Evolutionary conservation across 1,140 invertebrate species (phyloP).

Genomic region (Colletes latitarsis): DNA sequence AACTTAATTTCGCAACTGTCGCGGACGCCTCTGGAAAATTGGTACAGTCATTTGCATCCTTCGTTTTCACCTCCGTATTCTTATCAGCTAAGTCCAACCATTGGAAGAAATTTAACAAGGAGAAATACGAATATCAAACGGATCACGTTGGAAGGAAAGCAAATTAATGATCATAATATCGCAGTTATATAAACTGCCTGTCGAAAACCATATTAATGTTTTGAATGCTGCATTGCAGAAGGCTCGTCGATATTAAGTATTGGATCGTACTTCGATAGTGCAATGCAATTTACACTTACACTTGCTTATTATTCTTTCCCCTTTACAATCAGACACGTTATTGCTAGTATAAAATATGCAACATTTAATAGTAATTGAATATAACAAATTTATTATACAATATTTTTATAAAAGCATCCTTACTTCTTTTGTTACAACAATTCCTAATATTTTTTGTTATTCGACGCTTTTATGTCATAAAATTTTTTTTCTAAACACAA

Average conservation of each 20-base stretch:
- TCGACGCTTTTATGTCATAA: too few relatives aligned
- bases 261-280: background rate
- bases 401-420: too few relatives aligned
- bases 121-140: background rate
- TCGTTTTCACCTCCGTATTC: background rate
- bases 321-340: too few relatives aligned
- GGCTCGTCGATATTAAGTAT: background rate
- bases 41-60: conserved; percentile 4
- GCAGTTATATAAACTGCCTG: background rate
- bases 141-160: background rate
- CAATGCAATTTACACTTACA: too few relatives aligned
- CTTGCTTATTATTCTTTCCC: too few relatives aligned
- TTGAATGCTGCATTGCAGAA: background rate
- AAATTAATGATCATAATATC: background rate
- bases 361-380: too few relatives aligned
- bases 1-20: conserved; percentile 31
- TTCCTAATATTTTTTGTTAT: too few relatives aligned
- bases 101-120: background rate
- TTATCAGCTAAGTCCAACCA: background rate
- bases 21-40: background rate
- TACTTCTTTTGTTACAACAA: too few relatives aligned
- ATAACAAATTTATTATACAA: too few relatives aligned
- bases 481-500: too few relatives aligned
- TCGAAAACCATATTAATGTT: background rate
- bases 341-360: too few relatives aligned